Percentiles rank a stretch among this genome's conserved stretches.
Evolutionary conservation across 2,888 invertebrate genomes (phyloP).

Genomic region (Drosophila parthenogenetica): DNA sequence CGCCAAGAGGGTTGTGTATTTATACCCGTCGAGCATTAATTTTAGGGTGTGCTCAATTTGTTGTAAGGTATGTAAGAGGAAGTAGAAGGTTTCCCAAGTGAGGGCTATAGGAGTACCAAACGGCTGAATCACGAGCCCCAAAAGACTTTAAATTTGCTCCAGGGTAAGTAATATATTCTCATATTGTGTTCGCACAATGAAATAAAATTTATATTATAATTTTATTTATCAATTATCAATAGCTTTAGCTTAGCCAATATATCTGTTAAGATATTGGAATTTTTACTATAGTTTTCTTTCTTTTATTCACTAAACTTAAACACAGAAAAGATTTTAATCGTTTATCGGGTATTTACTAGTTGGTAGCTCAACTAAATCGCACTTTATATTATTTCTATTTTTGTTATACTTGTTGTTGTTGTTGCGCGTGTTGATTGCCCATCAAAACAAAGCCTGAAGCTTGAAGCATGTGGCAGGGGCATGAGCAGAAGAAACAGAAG

Average conservation of each 20-base stretch:
- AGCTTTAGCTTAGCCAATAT: too few relatives aligned
- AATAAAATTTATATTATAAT: too few relatives aligned
- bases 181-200: too few relatives aligned
- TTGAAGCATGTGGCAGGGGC: constrained; percentile 14
- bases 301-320: too few relatives aligned
- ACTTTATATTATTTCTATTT: background rate
- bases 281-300: too few relatives aligned
- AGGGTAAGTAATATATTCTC: too few relatives aligned
- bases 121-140: too few relatives aligned
- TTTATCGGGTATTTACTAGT: background rate
- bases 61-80: background rate
- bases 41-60: background rate
- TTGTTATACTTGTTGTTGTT: constrained; percentile 11
- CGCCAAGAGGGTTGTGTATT: constrained; percentile 23
- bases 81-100: background rate
- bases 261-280: too few relatives aligned
- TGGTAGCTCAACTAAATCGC: background rate
- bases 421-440: constrained; percentile 74
- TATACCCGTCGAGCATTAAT: background rate
- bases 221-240: too few relatives aligned
- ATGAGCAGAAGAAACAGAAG: background rate
- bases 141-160: too few relatives aligned
- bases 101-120: too few relatives aligned
- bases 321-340: too few relatives aligned
- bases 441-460: constrained; percentile 63